Conservation (phyloP, 2,113 vertebrate genomes). For the Ondatra zibethicus region DNA sequence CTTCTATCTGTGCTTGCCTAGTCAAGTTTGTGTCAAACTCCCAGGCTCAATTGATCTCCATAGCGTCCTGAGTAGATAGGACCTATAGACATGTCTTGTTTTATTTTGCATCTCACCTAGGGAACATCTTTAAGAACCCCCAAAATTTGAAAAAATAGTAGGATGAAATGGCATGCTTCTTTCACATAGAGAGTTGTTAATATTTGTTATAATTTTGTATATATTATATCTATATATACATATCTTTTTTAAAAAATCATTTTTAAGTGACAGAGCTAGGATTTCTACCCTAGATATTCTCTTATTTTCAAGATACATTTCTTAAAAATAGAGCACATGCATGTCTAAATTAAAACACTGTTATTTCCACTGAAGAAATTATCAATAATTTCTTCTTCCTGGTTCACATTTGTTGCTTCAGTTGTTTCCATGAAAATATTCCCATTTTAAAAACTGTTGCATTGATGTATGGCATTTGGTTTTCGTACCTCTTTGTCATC, state of each 20-base stretch:
- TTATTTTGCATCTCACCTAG: background rate
- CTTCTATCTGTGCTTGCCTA: background rate
- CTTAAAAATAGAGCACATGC: constrained; percentile 20
- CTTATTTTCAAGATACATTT: background rate
- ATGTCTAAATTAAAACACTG: background rate
- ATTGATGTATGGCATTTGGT: background rate
- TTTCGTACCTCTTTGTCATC: constrained; percentile 17
- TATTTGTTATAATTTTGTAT: background rate
- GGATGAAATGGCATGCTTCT: background rate
- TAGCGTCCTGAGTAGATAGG: background rate
- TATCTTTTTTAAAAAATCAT: background rate
- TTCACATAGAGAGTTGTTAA: background rate
- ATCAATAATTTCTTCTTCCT: background rate
- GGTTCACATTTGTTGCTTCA: background rate
- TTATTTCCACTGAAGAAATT: constrained; percentile 24
- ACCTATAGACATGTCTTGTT: background rate
- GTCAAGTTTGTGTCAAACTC: background rate
- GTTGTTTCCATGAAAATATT: background rate
- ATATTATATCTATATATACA: background rate
- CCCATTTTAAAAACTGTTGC: background rate
- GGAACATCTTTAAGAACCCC: background rate
- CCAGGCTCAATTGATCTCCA: too few species aligned
- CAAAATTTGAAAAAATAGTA: constrained; percentile 10
- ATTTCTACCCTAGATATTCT: background rate
- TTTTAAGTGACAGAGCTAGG: constrained; percentile 7